phyloP scores from a whole-genome alignment of 1,140 invertebrate genomes.

The Nilaparvata lugens region DNA sequence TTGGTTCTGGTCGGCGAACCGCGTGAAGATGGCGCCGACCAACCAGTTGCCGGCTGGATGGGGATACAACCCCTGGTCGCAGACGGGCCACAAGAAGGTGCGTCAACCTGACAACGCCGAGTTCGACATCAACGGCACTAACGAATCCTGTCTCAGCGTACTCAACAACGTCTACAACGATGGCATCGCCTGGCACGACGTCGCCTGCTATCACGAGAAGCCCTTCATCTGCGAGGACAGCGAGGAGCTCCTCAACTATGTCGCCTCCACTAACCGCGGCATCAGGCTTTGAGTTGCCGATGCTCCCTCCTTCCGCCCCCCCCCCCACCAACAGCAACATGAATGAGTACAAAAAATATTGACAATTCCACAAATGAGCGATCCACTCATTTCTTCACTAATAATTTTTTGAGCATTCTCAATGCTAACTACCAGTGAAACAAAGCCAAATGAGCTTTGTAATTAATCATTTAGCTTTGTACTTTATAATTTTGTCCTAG shows the following conservation, averaged over 20 bases:
- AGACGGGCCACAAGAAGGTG: slow-evolving; percentile 79
- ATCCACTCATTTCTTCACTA: no score
- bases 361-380: no score
- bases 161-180: slow-evolving; percentile 88
- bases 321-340: no score
- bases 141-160: slow-evolving; percentile 74
- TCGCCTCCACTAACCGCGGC: slow-evolving; percentile 67
- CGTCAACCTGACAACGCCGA: slow-evolving; percentile 85
- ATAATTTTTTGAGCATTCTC: no score
- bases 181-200: slow-evolving; percentile 85
- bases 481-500: no score
- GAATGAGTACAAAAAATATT: no score
- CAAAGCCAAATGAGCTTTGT: no score
- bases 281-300: slow-evolving; percentile 47
- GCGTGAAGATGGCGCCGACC: slow-evolving; percentile 78
- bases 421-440: no score
- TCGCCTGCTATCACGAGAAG: slow-evolving; percentile 87
- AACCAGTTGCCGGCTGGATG: slow-evolving; percentile 58
- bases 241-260: slow-evolving; percentile 74
- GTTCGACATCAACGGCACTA: slow-evolving; percentile 81
- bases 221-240: slow-evolving; percentile 82
- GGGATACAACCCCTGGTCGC: slow-evolving; percentile 77
- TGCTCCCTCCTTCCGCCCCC: no score
- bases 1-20: slow-evolving; percentile 89
- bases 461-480: no score